These are phyloP conservation scores for Sisyra nigra DNA, from an alignment of 2,888 invertebrate genomes.

Conservation along the genomic window DNA sequence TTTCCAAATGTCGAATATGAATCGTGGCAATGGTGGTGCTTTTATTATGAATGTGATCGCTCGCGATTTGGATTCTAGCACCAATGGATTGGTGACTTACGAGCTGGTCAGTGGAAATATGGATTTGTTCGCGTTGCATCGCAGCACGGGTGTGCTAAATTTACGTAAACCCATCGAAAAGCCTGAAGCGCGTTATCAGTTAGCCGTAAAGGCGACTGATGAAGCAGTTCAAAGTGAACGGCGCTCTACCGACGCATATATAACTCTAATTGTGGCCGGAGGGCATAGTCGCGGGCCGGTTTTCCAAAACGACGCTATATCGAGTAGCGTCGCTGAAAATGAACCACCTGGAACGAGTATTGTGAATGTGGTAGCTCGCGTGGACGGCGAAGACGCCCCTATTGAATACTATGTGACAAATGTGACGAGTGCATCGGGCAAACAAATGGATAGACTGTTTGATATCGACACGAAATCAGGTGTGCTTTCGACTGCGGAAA, in stretches of 20 bases:
- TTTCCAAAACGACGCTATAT: conserved; percentile 46
- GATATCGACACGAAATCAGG: conserved; percentile 82
- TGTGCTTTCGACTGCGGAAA: conserved; percentile 68
- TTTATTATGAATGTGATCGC: conserved; percentile 69
- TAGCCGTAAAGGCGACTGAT: conserved; percentile 79
- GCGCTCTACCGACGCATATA: conserved; percentile 71
- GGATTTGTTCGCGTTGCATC: conserved; percentile 66
- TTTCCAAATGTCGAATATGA: conserved; percentile 29
- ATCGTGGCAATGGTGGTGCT: conserved; percentile 38
- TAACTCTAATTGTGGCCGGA: conserved; percentile 62
- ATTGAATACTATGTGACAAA: conserved; percentile 86
- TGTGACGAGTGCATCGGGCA: conserved; percentile 52
- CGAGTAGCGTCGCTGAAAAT: conserved; percentile 76
- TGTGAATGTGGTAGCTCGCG: conserved; percentile 59
- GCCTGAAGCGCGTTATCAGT: conserved; percentile 59
- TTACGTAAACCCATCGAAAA: conserved; percentile 40
- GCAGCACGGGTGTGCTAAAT: conserved; percentile 60
- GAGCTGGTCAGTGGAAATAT: conserved; percentile 65
- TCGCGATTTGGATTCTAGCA: conserved; percentile 76
- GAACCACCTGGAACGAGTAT: conserved; percentile 77
- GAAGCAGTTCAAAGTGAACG: conserved; percentile 81
- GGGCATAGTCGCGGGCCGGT: conserved; percentile 36
- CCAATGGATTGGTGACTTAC: conserved; percentile 84
- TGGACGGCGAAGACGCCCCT: conserved; percentile 34
- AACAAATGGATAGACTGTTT: conserved; percentile 76